Evolutionary conservation across 2,888 invertebrate species (phyloP).

Genomic region (Lochmaea capreae): DNA sequence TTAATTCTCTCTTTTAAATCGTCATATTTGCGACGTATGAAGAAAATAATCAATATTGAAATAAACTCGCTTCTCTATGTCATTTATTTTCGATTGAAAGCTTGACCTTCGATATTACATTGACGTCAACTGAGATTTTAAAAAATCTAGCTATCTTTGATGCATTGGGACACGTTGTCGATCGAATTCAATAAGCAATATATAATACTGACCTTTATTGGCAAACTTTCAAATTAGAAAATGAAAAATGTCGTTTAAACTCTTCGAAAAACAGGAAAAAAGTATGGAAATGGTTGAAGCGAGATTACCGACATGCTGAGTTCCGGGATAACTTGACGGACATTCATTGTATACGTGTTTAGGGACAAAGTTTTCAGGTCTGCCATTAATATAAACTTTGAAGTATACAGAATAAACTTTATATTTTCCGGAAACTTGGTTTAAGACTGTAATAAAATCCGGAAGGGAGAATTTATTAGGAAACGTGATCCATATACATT

Average conservation of each 20-base stretch:
- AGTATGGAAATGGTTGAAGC: not conserved
- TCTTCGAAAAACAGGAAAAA: not conserved
- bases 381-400: not conserved
- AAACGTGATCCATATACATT: too few species aligned
- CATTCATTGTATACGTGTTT: not conserved
- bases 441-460: too few species aligned
- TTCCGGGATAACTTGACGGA: not conserved
- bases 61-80: too few species aligned
- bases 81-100: too few species aligned
- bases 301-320: not conserved
- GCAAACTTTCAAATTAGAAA: not conserved
- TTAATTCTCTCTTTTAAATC: too few species aligned
- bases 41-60: too few species aligned
- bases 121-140: too few species aligned
- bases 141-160: too few species aligned
- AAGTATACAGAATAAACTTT: not conserved
- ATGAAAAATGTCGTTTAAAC: not conserved
- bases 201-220: not conserved
- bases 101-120: too few species aligned
- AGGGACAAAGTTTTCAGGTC: not conserved
- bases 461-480: not conserved
- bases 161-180: not conserved
- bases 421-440: too few species aligned
- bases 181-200: not conserved
- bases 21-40: too few species aligned